Evolutionary conservation across 1,140 invertebrate genomes (phyloP), one percentile per base, ranked within the genome.

Genomic region (Bathynomus jamesi): DNA sequence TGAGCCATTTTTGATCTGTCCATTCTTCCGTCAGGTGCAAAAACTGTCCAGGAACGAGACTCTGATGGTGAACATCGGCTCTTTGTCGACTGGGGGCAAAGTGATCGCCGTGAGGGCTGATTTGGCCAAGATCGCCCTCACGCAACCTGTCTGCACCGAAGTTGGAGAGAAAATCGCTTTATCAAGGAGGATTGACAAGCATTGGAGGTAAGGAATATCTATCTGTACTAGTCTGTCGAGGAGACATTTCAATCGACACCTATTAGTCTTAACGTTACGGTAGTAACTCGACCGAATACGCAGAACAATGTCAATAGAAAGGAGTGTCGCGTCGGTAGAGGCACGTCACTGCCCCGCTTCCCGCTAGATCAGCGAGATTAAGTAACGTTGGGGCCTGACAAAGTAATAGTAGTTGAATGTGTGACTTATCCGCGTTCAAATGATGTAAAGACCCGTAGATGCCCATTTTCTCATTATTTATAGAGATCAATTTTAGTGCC

Each of bases 161-260:
- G 89, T 98, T 73, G 94, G 94, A 69, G 97, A 99, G 82, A 99
- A 99, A 82, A 98, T 99, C 80, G 97, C 98, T 10, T 86, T 99
- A 3, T 98, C 95, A 82, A 87, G 98, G 81, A 88, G 96, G 84
- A 94, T 99, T 60, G 98, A 99, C 78, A 98, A 99, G 82, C 96
- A 99, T 87, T 99, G 98, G 97, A 90, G 97, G 91, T 92, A 83
- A 85, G 76, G 71, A 63, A 2, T n/a, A n/a, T 11, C 13, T 21
- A 7, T 61, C 28, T 21, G 13, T 8, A 21, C 28, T 65, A 63
- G 11, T 13, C 5, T 5, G 7, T 40, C 30, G n/a, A 67, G n/a
- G 65, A n/a, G 17, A 17, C n/a, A 3, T 68, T 3, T 24, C 4
- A 30, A 13, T n/a, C 32, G 4, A 17, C 4, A 24, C n/a, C 25